Evolutionary conservation across 2,113 vertebrate species (phyloP).

Genomic region (Paradoxurus hermaphroditus): DNA sequence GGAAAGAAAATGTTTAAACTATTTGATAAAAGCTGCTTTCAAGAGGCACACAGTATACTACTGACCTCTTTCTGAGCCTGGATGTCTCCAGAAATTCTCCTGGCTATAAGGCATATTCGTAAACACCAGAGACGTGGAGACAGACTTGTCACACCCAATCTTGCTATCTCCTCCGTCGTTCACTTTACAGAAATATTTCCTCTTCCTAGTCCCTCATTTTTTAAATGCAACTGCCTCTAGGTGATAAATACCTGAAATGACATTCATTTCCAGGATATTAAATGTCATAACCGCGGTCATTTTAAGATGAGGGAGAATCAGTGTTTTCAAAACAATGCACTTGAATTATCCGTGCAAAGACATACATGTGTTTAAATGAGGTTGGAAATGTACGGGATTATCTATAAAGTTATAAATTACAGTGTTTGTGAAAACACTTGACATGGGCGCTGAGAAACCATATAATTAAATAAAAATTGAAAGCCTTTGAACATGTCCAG

Average conservation of each 20-base stretch:
- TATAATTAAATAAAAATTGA: conserved; percentile 79
- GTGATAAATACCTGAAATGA: background rate
- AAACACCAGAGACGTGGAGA: background rate
- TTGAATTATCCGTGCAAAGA: conserved; percentile 7
- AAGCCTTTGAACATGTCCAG: conserved; percentile 74
- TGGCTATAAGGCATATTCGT: conserved; percentile 38
- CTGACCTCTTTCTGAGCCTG: conserved; percentile 40
- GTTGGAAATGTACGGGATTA: background rate
- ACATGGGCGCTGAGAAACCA: conserved; percentile 74
- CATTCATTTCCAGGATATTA: conserved; percentile 10
- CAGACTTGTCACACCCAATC: conserved; percentile 61
- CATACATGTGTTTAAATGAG: background rate
- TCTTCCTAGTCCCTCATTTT: conserved; percentile 72
- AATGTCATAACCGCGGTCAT: background rate
- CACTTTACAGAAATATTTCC: conserved; percentile 70
- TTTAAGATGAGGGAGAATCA: conserved; percentile 20
- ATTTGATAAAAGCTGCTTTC: conserved; percentile 57
- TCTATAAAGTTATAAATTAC: conserved; percentile 79
- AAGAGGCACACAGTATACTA: background rate
- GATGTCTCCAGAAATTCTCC: conserved; percentile 49
- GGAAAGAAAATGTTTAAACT: conserved; percentile 50
- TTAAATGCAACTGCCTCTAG: conserved; percentile 37
- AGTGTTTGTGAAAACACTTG: conserved; percentile 76
- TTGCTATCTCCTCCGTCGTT: conserved; percentile 71
- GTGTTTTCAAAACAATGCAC: conserved; percentile 11